Evolutionary conservation across 2,888 invertebrate species (phyloP).

Genomic region (Cosmorhoe ocellata): DNA sequence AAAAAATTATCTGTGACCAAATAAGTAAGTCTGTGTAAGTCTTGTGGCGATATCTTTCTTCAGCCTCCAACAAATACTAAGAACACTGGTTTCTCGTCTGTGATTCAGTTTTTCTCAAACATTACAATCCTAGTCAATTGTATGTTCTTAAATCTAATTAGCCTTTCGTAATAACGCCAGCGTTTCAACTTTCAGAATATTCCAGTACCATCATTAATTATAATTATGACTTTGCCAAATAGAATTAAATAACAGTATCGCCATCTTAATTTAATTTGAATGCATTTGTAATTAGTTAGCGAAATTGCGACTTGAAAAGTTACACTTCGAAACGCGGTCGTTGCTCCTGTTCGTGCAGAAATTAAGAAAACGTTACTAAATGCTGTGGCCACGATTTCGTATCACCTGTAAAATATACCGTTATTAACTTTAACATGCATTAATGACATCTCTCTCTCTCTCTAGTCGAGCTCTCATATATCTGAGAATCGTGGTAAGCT

Average conservation of each 20-base stretch:
- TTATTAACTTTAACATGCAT: too few relatives aligned
- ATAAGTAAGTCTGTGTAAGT: too few relatives aligned
- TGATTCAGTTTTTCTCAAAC: too few relatives aligned
- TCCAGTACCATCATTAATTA: constrained; percentile 1
- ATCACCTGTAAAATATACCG: neutral
- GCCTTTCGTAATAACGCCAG: neutral
- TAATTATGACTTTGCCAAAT: constrained; percentile 9
- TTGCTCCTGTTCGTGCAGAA: constrained; percentile 15
- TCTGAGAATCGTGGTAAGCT: too few relatives aligned
- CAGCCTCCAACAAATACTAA: too few relatives aligned
- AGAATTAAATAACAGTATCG: constrained; percentile 12
- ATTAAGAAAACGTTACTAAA: constrained; percentile 15
- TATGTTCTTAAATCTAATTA: neutral
- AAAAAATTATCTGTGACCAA: too few relatives aligned
- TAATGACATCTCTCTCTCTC: too few relatives aligned
- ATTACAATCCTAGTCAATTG: too few relatives aligned
- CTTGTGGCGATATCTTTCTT: too few relatives aligned
- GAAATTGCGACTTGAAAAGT: constrained; percentile 11
- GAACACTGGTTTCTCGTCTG: too few relatives aligned
- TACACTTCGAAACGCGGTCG: constrained; percentile 14
- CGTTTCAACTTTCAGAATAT: constrained; percentile 8
- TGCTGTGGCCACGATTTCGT: constrained; percentile 2
- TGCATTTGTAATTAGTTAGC: constrained; percentile 14
- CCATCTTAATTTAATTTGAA: constrained; percentile 9
- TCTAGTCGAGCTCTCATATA: too few relatives aligned